Evolutionary conservation across 2,797 vertebrate species (phyloP).

Genomic region (Leuciscus waleckii): DNA sequence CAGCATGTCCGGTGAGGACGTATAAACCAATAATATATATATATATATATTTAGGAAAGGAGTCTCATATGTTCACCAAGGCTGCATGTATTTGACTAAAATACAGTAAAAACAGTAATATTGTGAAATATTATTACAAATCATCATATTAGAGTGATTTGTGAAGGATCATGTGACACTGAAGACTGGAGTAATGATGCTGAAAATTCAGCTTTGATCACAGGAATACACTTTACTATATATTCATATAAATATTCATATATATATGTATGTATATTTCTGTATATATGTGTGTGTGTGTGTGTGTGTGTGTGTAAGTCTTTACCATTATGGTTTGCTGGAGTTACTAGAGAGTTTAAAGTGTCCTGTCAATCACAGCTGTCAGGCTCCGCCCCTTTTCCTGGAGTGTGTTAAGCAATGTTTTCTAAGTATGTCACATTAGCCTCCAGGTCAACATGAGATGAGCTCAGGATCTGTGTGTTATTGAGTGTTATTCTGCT

Average conservation of each 20-base stretch:
- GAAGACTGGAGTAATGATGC: neutral
- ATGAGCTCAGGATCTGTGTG: neutral
- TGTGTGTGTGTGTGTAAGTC: neutral
- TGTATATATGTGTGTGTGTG: too few relatives aligned
- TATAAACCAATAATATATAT: neutral
- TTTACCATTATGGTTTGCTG: neutral
- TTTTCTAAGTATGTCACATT: neutral
- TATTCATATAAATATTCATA: neutral
- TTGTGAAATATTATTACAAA: neutral
- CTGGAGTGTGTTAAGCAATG: neutral
- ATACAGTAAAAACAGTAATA: too few relatives aligned
- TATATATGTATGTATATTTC: too few relatives aligned
- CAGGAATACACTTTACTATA: neutral
- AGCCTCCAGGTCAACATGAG: neutral
- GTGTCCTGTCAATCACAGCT: neutral
- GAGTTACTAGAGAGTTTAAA: neutral
- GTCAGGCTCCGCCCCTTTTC: neutral
- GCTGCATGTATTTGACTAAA: neutral
- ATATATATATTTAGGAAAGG: neutral
- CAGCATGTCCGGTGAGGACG: slow-evolving; percentile 66
- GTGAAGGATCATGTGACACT: neutral
- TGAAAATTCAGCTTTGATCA: neutral
- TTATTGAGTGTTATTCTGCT: neutral
- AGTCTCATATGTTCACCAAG: neutral
- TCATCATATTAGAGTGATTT: neutral